Conservation (phyloP, 2,797 vertebrate genomes). For the Triplophysa bombifrons region DNA sequence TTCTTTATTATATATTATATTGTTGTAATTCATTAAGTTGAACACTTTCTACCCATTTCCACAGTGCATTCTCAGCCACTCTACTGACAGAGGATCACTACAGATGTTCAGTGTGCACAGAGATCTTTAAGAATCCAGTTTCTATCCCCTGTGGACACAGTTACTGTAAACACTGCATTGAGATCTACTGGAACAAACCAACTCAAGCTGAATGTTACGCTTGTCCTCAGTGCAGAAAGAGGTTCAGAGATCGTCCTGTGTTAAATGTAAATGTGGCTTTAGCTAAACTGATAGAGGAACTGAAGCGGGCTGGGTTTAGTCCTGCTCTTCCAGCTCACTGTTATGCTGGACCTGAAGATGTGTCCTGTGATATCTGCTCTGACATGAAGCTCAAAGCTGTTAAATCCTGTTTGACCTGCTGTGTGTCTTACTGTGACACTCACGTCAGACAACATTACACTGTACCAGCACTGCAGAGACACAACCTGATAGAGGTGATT, state of each 20-base stretch:
- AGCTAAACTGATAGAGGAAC: constrained; percentile 35
- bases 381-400: constrained; percentile 58
- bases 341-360: constrained; percentile 20
- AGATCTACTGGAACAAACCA: constrained; percentile 20
- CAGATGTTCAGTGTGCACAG: constrained; percentile 28
- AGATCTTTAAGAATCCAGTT: constrained; percentile 35
- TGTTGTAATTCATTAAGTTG: too few species aligned
- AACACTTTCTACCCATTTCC: background rate
- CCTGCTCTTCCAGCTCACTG: constrained; percentile 10
- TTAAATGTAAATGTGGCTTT: constrained; percentile 38
- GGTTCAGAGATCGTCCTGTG: constrained; percentile 21
- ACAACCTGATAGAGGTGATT: constrained; percentile 32
- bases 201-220: background rate
- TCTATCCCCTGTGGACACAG: constrained; percentile 46
- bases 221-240: constrained; percentile 39
- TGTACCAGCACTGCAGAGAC: constrained; percentile 43
- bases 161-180: constrained; percentile 51
- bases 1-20: too few species aligned
- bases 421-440: constrained; percentile 37
- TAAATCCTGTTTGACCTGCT: constrained; percentile 66
- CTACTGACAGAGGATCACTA: constrained; percentile 37
- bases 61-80: constrained; percentile 25
- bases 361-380: constrained; percentile 56
- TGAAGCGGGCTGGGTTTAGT: constrained; percentile 33
- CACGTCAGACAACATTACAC: constrained; percentile 51